Conservation (phyloP, 2,113 vertebrate species). For the Archocentrus centrarchus region DNA sequence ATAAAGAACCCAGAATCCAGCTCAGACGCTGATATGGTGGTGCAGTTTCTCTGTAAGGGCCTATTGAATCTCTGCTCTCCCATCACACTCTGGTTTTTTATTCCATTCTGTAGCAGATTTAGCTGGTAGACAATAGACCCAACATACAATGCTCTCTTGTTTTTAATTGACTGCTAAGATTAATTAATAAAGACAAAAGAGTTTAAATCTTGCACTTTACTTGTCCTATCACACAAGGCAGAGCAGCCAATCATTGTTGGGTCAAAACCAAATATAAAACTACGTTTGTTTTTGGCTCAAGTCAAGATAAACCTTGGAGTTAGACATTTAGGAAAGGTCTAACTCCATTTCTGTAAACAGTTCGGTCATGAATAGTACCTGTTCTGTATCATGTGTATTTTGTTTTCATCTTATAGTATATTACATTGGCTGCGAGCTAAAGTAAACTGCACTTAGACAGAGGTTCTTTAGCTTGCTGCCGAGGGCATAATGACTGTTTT, state of each 20-base stretch:
- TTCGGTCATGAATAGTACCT: background rate
- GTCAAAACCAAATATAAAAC: conserved; percentile 18
- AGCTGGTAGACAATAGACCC: conserved; percentile 40
- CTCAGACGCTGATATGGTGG: conserved; percentile 21
- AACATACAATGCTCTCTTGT: conserved; percentile 28
- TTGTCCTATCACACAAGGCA: background rate
- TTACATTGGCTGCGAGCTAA: conserved; percentile 9
- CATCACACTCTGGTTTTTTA: conserved; percentile 29
- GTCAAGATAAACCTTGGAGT: background rate
- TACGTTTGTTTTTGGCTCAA: background rate
- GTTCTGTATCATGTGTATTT: background rate
- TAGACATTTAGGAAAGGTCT: background rate
- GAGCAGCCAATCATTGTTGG: background rate
- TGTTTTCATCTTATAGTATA: background rate
- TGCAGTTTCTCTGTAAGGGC: conserved; percentile 10
- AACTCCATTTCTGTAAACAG: conserved; percentile 16
- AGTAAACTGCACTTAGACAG: conserved; percentile 16
- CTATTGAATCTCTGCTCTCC: conserved; percentile 39
- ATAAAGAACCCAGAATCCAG: conserved; percentile 49
- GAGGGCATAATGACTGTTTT: conserved; percentile 39
- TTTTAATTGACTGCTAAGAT: conserved; percentile 35
- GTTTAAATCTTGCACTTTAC: background rate
- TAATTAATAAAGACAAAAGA: conserved; percentile 24
- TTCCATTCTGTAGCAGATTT: conserved; percentile 39
- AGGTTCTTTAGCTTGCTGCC: background rate